Conservation (phyloP, 1,140 invertebrate species). For the Daktulosphaira vitifoliae region DNA sequence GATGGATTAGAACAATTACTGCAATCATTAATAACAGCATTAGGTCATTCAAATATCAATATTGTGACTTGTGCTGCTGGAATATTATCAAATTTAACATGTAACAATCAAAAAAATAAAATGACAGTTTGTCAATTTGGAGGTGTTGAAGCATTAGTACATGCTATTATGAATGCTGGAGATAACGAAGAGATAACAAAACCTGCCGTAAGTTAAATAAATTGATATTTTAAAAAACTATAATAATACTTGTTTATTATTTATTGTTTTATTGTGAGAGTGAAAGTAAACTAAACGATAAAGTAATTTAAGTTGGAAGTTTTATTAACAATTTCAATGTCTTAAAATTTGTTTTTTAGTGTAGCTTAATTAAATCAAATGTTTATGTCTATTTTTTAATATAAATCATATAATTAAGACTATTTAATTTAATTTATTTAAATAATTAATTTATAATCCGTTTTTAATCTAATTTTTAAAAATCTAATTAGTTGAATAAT, state of each 20-base stretch:
- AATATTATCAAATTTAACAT: slow-evolving; percentile 96
- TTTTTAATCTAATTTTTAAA: background rate
- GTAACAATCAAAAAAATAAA: slow-evolving; percentile 98
- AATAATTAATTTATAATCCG: background rate
- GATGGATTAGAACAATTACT: slow-evolving; percentile 83
- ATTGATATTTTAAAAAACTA: no score
- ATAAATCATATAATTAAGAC: no score
- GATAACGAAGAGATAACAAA: slow-evolving; percentile 97
- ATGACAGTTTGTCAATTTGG: slow-evolving; percentile 83
- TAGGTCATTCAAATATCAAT: slow-evolving; percentile 86
- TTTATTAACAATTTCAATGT: background rate
- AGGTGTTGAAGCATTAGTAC: slow-evolving; percentile 89
- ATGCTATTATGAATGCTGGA: slow-evolving; percentile 86
- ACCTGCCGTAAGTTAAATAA: slow-evolving; percentile 58
- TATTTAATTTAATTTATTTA: no score
- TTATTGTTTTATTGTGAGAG: background rate
- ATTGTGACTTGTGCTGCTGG: slow-evolving; percentile 96
- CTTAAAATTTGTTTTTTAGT: background rate
- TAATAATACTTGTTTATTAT: background rate
- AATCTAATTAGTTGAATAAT: background rate
- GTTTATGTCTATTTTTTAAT: no score
- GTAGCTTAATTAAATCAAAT: background rate
- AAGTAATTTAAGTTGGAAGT: background rate
- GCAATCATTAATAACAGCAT: slow-evolving; percentile 81
- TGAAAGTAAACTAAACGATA: background rate